These are phyloP conservation scores for Xylota segnis DNA, from an alignment of 2,888 invertebrate species.

Conservation along the genomic window DNA sequence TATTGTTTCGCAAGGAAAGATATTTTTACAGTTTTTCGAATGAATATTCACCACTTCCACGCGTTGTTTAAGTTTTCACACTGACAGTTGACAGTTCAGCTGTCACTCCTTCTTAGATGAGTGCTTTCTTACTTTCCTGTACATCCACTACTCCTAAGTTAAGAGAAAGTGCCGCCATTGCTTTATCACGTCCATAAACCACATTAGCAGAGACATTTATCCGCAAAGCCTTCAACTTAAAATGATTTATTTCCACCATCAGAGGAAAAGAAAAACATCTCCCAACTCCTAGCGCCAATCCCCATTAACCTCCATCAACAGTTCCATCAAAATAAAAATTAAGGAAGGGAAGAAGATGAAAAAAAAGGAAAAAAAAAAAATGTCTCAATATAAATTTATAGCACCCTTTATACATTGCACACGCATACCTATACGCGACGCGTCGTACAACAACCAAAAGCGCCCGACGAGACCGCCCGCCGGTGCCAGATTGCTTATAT, in stretches of 20 bases:
- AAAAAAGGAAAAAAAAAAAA: conserved; percentile 43
- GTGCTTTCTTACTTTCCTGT: no score
- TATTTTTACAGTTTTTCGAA: no score
- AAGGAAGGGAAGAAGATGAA: conserved; percentile 49
- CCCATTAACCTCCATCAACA: conserved; percentile 65
- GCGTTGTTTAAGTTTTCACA: no score
- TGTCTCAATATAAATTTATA: conserved; percentile 64
- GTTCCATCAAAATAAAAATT: conserved; percentile 67
- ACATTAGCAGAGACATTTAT: conserved; percentile 49
- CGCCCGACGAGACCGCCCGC: conserved; percentile 64
- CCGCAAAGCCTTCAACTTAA: conserved; percentile 8
- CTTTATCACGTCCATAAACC: conserved; percentile 34
- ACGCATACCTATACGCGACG: conserved; percentile 2
- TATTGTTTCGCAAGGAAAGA: no score
- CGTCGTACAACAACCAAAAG: conserved; percentile 57
- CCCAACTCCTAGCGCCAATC: conserved; percentile 46
- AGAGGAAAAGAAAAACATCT: conserved; percentile 8
- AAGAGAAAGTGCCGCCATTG: conserved; percentile 2
- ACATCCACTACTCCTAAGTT: no score
- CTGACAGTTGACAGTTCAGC: no score
- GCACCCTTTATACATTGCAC: conserved; percentile 36
- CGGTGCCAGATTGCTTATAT: conserved; percentile 62
- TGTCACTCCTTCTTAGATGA: no score
- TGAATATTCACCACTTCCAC: no score
- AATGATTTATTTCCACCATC: conserved; percentile 36